These are phyloP conservation scores for Mastacembelus armatus DNA, from an alignment of 2,797 vertebrate species.

Conservation along the genomic window DNA sequence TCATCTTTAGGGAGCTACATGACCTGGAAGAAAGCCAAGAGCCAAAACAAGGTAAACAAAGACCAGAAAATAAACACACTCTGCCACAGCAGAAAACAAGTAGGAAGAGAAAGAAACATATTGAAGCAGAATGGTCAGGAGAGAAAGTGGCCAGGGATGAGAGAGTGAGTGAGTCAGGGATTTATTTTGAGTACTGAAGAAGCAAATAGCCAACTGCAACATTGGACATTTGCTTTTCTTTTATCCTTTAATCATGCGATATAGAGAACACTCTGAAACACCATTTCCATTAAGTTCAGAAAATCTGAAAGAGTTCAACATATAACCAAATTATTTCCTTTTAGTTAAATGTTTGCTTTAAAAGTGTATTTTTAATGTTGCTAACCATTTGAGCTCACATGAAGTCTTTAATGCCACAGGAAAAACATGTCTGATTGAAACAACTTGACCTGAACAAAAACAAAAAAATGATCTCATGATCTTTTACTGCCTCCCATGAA, in stretches of 20 bases:
- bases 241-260: constrained; percentile 25
- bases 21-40: constrained; percentile 28
- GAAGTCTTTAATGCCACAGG: constrained; percentile 23
- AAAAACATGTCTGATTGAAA: constrained; percentile 3
- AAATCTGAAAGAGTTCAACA: neutral
- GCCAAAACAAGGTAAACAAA: constrained; percentile 24
- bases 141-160: constrained; percentile 19
- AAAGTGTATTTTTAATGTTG: constrained; percentile 4
- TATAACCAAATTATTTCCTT: neutral
- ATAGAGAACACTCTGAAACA: constrained; percentile 1
- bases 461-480: neutral
- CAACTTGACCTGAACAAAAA: constrained; percentile 7
- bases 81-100: constrained; percentile 28
- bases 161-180: constrained; percentile 27
- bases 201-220: constrained; percentile 17
- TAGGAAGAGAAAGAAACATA: constrained; percentile 13
- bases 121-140: constrained; percentile 34
- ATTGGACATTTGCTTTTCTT: constrained; percentile 7
- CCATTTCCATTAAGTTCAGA: neutral
- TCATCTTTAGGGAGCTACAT: constrained; percentile 45
- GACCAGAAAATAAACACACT: constrained; percentile 26
- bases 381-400: constrained; percentile 2
- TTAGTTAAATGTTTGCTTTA: constrained; percentile 16
- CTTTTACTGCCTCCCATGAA: neutral
- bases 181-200: constrained; percentile 45